These are phyloP conservation scores for Ambastaia sidthimunki DNA, from an alignment of 2,797 vertebrate genomes.

Conservation along the genomic window DNA sequence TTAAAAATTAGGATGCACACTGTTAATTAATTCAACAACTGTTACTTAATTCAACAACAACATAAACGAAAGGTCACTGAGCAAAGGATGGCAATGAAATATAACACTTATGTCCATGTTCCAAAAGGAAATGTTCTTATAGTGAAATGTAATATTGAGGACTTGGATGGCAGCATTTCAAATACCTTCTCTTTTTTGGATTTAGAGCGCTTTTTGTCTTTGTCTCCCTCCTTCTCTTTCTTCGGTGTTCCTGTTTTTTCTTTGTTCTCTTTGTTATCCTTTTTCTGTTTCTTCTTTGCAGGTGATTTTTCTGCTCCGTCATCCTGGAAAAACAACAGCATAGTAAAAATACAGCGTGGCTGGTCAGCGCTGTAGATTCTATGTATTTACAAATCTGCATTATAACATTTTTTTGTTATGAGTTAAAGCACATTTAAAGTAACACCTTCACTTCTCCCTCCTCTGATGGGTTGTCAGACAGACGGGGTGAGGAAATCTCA, in stretches of 20 bases:
- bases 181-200: constrained; percentile 93
- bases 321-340: constrained; percentile 75
- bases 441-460: constrained; percentile 95
- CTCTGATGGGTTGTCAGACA: constrained; percentile 93
- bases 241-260: constrained; percentile 89
- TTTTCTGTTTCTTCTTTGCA: constrained; percentile 93
- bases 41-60: no score
- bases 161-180: constrained; percentile 7
- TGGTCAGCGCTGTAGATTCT: no score
- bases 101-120: background rate
- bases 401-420: no score
- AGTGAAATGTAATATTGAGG: constrained; percentile 1
- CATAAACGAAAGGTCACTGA: no score
- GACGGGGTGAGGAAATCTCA: constrained; percentile 87
- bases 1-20: no score
- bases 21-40: background rate
- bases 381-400: no score
- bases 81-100: constrained; percentile 8
- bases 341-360: constrained; percentile 16
- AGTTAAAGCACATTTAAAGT: background rate
- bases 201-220: constrained; percentile 89
- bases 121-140: constrained; percentile 11
- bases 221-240: constrained; percentile 91
- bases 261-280: constrained; percentile 99
- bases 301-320: constrained; percentile 90